Evolutionary conservation across 2,113 vertebrate genomes (phyloP).

Genomic region (Malurus alboscapulatus): DNA sequence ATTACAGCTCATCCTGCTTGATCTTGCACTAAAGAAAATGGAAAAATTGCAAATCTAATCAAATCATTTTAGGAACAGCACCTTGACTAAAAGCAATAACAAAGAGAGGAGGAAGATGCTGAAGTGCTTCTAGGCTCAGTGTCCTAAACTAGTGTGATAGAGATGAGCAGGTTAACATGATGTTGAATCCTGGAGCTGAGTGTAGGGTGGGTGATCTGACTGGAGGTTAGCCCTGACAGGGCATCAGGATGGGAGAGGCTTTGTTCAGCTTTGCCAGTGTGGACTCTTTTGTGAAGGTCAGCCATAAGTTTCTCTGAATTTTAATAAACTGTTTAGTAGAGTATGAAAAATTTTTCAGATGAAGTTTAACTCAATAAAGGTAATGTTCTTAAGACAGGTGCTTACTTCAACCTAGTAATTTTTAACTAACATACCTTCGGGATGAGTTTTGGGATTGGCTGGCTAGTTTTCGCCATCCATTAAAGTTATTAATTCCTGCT

Average conservation of each 20-base stretch:
- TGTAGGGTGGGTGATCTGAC: rapidly evolving
- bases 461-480: not conserved
- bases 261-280: not conserved
- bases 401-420: not conserved
- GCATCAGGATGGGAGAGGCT: not conserved
- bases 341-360: not conserved
- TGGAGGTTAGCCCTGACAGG: not conserved
- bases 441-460: not conserved
- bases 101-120: not conserved
- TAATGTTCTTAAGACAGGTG: not conserved
- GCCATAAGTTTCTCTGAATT: not conserved
- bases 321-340: not conserved
- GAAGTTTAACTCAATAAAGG: not conserved
- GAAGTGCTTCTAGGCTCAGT: not conserved
- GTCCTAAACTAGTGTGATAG: not conserved
- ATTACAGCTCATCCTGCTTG: not conserved
- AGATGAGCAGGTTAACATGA: rapidly evolving
- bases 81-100: not conserved
- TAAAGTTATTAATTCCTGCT: not conserved
- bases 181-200: not conserved
- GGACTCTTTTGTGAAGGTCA: not conserved
- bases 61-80: not conserved
- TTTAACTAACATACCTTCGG: not conserved
- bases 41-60: not conserved
- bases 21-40: not conserved